Evolutionary conservation across 2,113 vertebrate genomes (phyloP).

Genomic region (Ctenomys sociabilis): DNA sequence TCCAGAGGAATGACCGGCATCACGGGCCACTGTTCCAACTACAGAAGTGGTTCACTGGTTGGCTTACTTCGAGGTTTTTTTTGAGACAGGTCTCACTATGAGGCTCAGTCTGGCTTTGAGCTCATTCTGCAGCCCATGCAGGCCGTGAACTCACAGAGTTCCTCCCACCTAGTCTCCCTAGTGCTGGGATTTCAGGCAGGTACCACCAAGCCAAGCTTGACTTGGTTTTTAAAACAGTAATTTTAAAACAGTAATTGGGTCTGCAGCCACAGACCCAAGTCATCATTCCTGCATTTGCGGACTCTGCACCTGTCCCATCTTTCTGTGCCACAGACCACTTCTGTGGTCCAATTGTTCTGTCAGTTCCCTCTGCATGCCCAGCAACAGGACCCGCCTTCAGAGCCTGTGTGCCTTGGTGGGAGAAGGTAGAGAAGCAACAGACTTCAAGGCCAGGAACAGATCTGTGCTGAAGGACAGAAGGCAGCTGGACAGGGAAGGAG

Average conservation of each 20-base stretch:
- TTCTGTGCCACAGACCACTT: not conserved
- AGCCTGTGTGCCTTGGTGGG: rapidly evolving
- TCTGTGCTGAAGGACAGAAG: not conserved
- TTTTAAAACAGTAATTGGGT: not conserved
- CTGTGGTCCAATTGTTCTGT: not conserved
- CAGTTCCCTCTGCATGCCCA: not conserved
- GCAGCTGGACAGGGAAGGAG: not conserved
- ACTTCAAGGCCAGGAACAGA: rapidly evolving
- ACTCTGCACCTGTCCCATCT: rapidly evolving
- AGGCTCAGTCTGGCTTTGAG: not conserved
- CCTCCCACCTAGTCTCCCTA: not conserved
- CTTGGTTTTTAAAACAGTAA: not conserved
- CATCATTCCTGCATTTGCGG: no score
- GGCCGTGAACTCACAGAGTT: not conserved
- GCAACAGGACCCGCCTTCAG: no score
- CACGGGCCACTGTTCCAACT: not conserved
- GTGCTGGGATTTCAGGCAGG: not conserved
- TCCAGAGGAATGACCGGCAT: no score
- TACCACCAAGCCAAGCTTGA: no score
- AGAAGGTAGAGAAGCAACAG: not conserved
- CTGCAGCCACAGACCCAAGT: not conserved
- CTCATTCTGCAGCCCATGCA: not conserved
- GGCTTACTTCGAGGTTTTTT: no score
- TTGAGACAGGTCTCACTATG: not conserved
- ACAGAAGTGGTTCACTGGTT: not conserved